Evolutionary conservation across 2,888 invertebrate genomes (phyloP), one percentile per base, ranked within the genome.

Genomic region (Digitonthophagus gazella): DNA sequence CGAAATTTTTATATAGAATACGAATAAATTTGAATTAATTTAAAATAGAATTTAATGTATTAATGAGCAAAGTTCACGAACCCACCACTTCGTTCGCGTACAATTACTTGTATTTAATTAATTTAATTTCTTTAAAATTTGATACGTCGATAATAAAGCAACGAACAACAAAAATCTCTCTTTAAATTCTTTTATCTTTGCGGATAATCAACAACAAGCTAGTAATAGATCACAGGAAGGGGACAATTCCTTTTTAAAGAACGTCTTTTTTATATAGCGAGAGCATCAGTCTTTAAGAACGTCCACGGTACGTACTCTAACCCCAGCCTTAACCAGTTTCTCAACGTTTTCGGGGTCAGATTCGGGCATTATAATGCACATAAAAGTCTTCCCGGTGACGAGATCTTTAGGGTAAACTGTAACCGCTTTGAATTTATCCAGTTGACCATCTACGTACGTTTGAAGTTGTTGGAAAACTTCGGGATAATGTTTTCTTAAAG

Each of bases 321-420:
- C 81, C 5, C 82, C 81, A 3, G 81, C 82, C 61, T 77, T 77
- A 65, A 80, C 79, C 14, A 83, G 79, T 72, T 82, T 78, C 66
- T 77, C 76, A 18, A 90, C 84, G 72, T 85, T 85, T 74, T 88
- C 87, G 2, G 86, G 85, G 74, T 91, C 91, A 67, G 90, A 80
- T 76, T 95, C 94, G 15, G 95, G 92, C 92, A 95, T 95, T 72
- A 96, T 94, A 73, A 96, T 91, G 82, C 95, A 96, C 88, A 95
- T 92, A 80, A 96, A 95, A 71, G 91, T 91, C 80, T 90, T 90
- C 1, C 95, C 95, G 44, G 91, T 93, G 54, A 87, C 86, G 72
- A 88, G 88, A 80, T 96, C 94, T 71, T 90, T 87, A 0, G 96
- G 96, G 81, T 95, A 94, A 76, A 96, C 90, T 16, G 95, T 96